Evolutionary conservation across 2,113 vertebrate species (phyloP).

Genomic region (Galemys pyrenaicus): DNA sequence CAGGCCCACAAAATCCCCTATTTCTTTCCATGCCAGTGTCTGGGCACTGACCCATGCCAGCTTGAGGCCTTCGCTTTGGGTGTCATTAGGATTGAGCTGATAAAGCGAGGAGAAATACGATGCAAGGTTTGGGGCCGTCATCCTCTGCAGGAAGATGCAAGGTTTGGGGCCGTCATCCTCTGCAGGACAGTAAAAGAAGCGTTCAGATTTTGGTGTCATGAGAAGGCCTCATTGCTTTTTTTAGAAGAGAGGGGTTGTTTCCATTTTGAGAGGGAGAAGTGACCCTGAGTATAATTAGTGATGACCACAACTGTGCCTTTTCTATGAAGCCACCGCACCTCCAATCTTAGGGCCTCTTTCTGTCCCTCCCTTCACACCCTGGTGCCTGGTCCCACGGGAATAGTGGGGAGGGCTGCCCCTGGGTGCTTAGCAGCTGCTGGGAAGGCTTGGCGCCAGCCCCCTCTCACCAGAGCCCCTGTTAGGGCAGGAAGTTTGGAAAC

Average conservation of each 20-base stretch:
- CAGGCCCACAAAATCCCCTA: background rate
- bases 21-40: background rate
- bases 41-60: background rate
- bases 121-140: background rate
- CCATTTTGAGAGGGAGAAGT: background rate
- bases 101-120: background rate
- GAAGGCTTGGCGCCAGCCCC: constrained; percentile 53
- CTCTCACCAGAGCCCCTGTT: constrained; percentile 52
- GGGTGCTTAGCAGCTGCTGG: constrained; percentile 44
- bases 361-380: background rate
- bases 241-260: background rate
- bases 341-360: background rate
- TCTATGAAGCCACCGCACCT: background rate
- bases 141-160: too few relatives aligned
- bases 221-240: constrained; percentile 16
- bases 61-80: background rate
- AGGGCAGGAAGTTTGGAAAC: constrained; percentile 77
- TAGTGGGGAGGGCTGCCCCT: background rate
- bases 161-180: too few relatives aligned
- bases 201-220: background rate
- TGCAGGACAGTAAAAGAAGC: background rate
- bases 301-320: background rate
- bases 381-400: background rate
- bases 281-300: background rate
- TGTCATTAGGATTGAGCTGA: background rate